Base-by-base conservation (phyloP, 2,113 vertebrate species). In the Lanius ludovicianus region DNA sequence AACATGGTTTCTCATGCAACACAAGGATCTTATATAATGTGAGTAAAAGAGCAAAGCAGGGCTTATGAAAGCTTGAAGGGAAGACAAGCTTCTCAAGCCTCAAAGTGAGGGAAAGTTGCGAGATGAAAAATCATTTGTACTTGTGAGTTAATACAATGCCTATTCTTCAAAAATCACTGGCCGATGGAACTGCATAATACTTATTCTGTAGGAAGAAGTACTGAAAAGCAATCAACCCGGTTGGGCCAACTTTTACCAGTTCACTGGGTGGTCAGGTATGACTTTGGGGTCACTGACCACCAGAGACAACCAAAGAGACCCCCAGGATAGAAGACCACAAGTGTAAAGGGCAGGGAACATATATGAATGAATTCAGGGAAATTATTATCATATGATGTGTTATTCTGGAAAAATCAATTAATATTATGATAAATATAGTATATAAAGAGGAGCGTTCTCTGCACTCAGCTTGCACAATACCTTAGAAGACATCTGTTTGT, bases 311-410 rank as follows among this genome's bases (percentile, higher is more conserved):
- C 15, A 39, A 65, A 59, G 68, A 37, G 23, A 65, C 13, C 5
- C 33, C 6, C 2, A 28, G 13, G 33, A 46, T 28, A 75, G 15
- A 74, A 50, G 5, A 74, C 25, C 6, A 22, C 6, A 75, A 39
- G 28, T 16, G 10, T 33, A 52, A 75, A 75, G 17, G n/a, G 3
- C 9, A 82, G 18, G 7, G n/a, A 30, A 60, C 7, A 25, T 30
- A 30, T 10, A 28, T 21, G 24, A n/a, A 25, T 46, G 17, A 46
- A 14, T 17, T 46, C 19, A 44, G 33, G 39, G 24, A 60, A 75
- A 67, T 46, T 0, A 60, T 39, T n/a, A 41, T n/a, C 23, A 10
- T n/a, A 39, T 6, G 1, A n/a, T 15, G 16, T n/a, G 37, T 59
- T 75, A 37, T 67, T 75, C 46, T 52, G 28, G 39, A 16, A 52